phyloP scores from a whole-genome alignment of 2,797 vertebrate species.

The Rhinogobio ventralis region DNA sequence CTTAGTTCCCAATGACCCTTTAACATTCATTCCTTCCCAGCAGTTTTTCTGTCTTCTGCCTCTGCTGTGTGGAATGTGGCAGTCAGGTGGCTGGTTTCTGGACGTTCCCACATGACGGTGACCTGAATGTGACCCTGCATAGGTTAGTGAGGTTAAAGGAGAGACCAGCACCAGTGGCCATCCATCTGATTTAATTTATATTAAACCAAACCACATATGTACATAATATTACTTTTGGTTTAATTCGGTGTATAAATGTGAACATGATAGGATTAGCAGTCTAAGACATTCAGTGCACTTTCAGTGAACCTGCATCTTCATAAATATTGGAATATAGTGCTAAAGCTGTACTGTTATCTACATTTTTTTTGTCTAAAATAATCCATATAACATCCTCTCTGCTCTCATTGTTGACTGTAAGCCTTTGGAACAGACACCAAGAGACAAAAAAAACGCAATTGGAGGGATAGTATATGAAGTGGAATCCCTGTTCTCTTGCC shows the following conservation, averaged over 20 bases:
- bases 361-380: neutral
- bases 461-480: neutral
- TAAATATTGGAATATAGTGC: constrained; percentile 6
- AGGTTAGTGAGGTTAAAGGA: neutral
- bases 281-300: neutral
- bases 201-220: neutral
- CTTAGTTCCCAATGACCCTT: neutral
- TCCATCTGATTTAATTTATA: neutral
- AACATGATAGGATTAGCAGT: neutral
- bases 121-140: constrained; percentile 32
- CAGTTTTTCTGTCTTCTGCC: constrained; percentile 19
- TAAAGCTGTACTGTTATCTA: neutral
- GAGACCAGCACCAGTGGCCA: neutral
- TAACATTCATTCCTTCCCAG: neutral
- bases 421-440: neutral
- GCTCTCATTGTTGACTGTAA: neutral
- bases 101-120: constrained; percentile 13
- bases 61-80: constrained; percentile 43
- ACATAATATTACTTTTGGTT: neutral
- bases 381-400: neutral
- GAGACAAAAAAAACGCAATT: neutral
- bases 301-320: constrained; percentile 19
- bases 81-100: constrained; percentile 37
- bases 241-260: neutral
- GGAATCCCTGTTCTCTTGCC: neutral